A percentile compares a stretch with the other conserved stretches of the same genome.
Conservation (phyloP, 2,888 invertebrate genomes). For the Pherbina coryleti region DNA sequence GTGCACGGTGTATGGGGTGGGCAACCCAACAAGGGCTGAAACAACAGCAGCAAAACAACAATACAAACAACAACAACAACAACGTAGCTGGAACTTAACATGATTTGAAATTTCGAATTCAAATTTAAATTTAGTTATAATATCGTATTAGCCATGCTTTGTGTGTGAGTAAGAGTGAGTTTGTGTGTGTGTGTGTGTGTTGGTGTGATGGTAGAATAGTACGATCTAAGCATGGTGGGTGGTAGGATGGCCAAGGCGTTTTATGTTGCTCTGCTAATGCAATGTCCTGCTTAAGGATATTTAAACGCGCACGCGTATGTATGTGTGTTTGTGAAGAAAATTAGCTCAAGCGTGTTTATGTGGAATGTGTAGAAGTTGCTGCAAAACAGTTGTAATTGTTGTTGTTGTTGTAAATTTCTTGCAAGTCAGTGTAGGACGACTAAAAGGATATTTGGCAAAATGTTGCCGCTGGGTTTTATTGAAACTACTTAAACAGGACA, state of each 20-base stretch:
- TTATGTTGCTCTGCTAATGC: slow-evolving; percentile 2
- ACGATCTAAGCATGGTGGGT: neutral
- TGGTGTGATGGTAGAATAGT: no score
- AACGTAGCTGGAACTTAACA: neutral
- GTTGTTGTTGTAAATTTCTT: slow-evolving; percentile 18
- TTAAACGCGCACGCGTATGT: neutral
- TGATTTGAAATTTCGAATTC: slow-evolving; percentile 13
- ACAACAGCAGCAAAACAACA: slow-evolving; percentile 1
- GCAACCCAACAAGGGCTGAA: neutral
- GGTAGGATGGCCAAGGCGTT: neutral
- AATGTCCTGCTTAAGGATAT: slow-evolving; percentile 35
- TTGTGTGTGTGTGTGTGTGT: no score
- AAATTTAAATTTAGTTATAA: slow-evolving; percentile 16
- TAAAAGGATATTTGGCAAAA: slow-evolving; percentile 25
- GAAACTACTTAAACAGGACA: slow-evolving; percentile 21
- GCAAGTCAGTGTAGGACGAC: slow-evolving; percentile 13
- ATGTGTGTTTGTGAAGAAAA: slow-evolving; percentile 14
- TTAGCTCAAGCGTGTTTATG: slow-evolving; percentile 17
- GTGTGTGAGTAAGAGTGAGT: no score
- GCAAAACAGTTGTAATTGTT: neutral
- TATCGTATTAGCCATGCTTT: no score
- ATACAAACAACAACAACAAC: neutral
- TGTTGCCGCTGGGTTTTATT: slow-evolving; percentile 20
- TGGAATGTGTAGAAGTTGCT: neutral
- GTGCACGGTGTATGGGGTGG: neutral